These are phyloP conservation scores for Cliona cf. orientalis DNA, from an alignment of 37 sponge, comb jelly and placozoan species.

Conservation along the genomic window DNA sequence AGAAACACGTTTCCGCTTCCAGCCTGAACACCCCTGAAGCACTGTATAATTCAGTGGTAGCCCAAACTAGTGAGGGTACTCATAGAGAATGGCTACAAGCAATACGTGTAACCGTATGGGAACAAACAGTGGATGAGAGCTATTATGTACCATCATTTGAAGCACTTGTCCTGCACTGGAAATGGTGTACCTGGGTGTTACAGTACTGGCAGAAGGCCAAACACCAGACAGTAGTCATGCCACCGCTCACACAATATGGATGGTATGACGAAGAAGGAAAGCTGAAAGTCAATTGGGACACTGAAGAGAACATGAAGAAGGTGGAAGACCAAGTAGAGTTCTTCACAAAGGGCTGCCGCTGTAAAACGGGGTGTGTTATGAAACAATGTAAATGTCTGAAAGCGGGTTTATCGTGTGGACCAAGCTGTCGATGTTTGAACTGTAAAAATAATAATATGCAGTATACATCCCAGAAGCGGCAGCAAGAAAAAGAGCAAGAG, in stretches of 20 bases:
- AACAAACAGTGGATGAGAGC: slow-evolving; percentile 1
- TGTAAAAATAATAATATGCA: background rate
- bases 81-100: slow-evolving; percentile 24
- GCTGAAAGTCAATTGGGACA: background rate
- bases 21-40: slow-evolving; percentile 2
- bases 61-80: background rate
- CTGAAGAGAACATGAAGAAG: background rate
- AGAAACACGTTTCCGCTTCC: slow-evolving; percentile 24
- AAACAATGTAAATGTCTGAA: background rate
- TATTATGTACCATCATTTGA: slow-evolving; percentile 18
- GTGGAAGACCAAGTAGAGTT: background rate
- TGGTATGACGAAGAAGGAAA: background rate
- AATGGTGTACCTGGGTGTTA: slow-evolving; percentile 8
- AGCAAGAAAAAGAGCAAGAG: background rate
- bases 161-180: slow-evolving; percentile 24
- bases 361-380: background rate
- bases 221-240: background rate
- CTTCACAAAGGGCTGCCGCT: background rate
- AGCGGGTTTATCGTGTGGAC: background rate
- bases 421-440: background rate
- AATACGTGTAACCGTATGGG: slow-evolving; percentile 18
- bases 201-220: slow-evolving; percentile 10
- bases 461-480: too few species aligned
- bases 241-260: background rate
- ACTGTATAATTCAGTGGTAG: too few species aligned